Evolutionary conservation across 2,113 vertebrate genomes (phyloP), one percentile per base, ranked within the genome.

Genomic region (Phrynosoma platyrhinos): DNA sequence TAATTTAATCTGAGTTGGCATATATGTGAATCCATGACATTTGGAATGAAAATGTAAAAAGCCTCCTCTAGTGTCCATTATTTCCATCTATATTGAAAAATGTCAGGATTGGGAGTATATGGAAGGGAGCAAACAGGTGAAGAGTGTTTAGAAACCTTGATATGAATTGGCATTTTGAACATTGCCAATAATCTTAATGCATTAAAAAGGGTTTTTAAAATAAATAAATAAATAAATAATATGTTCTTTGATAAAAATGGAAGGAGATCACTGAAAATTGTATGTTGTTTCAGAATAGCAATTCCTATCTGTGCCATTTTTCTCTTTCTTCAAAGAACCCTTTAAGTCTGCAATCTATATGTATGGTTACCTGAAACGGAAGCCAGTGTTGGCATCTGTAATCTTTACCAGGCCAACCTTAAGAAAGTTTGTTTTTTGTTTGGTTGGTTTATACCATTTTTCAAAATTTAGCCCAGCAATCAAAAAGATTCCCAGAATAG

Each of bases 121-220:
- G 3, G 32, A 78, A 88, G 83, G 27, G 85, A 58, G n/a, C n/a
- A 82, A 91, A 0, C 58, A 6, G n/a, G 82, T 86, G 87, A 27
- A 87, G 66, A 78, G 8, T 32, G 4, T 23, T 76, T 84, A 40
- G 20, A 32, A 89, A 14, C 0, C 72, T 9, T 3, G 66, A 72
- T 32, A 25, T 30, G 82, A 4, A n/a, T 82, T 92, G 85, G 53
- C 92, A 82, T 84, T 30, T 47, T 90, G 40, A 53, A 32, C 9
- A 79, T 88, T 8, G 77, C 76, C 86, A 32, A 69, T 79, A 92
- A 85, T 10, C 52, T 40, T 69, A 69, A 86, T 27, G 42, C 0
- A 47, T 40, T 80, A 42, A 90, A 90, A 93, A 20, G 36, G 36
- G 36, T 36, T 36, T 13, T 13, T 71, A n/a, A 71, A 8, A 21